Base-by-base conservation (phyloP, 2,797 vertebrate species). In the Gephyroberyx darwinii region DNA sequence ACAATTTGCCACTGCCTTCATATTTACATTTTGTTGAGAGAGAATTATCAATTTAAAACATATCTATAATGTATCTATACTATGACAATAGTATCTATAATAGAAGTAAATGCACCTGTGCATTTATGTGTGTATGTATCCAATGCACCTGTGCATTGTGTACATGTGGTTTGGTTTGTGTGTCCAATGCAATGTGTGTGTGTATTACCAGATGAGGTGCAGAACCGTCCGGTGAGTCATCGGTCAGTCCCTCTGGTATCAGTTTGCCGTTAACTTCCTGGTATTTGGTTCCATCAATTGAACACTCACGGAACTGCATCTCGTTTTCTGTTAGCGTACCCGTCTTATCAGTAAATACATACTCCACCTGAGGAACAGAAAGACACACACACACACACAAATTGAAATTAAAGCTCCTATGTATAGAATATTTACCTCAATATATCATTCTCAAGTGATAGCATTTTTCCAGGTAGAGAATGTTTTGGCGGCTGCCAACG, bases 271-370 rank as follows among this genome's bases (percentile, higher is more conserved):
- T 98, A 69, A 98, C 94, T 90, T 99, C 98, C 82, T 96, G 95
- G 90, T 97, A 99, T 81, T 98, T 99, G 67, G 94, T 82, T 68
- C 98, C 97, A 58, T 96, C 96, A 83, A 99, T 95, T 54, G 97
- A 98, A 83, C 97, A 99, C 84, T 99, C 96, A 0, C 96, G 96
- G 91, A 99, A 99, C 17, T 96, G 96, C 97, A 99, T 99, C 90
- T 97, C 97, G 55, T 99, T 99, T 93, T 99, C 97, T 14, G 98
- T 99, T 65, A 99, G 89, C 0, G 97, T 99, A 35, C 97, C 97
- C 0, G 98, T 99, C 91, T 99, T 99, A 91, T 99, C 98, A 64
- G 98, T 99, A 77, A 99, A 98, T 64, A 99, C 95, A 45, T 99
- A 99, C 69, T 99, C 97, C 80, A 99, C 96, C 98, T 99, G 87